Percentiles rank a stretch among this genome's conserved stretches.
Conservation (phyloP, 2,888 invertebrate genomes). For the Cosmorhoe ocellata region DNA sequence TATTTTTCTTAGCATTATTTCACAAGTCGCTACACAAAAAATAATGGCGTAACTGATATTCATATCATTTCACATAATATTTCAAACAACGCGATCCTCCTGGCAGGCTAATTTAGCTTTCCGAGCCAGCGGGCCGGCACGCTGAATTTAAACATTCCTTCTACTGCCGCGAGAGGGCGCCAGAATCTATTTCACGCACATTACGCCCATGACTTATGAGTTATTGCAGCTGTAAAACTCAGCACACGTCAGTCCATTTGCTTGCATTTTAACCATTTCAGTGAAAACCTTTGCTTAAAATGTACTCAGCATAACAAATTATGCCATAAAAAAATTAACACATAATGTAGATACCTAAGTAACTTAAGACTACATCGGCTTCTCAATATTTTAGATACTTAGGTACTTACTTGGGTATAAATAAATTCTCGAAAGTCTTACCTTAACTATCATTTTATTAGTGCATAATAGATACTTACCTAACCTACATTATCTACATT, state of each 20-base stretch:
- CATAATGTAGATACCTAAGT: too few species aligned
- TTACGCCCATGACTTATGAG: slow-evolving; percentile 70
- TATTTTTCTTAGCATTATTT: slow-evolving; percentile 7
- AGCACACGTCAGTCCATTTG: slow-evolving; percentile 72
- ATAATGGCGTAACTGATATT: slow-evolving; percentile 38
- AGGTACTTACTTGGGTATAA: too few species aligned
- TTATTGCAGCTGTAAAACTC: slow-evolving; percentile 75
- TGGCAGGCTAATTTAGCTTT: slow-evolving; percentile 68
- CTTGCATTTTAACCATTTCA: slow-evolving; percentile 48
- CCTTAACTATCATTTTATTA: too few species aligned
- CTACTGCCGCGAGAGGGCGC: slow-evolving; percentile 59
- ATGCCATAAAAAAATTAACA: too few species aligned
- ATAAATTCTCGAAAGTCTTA: too few species aligned
- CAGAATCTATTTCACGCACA: slow-evolving; percentile 76
- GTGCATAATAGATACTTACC: too few species aligned
- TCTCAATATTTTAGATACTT: too few species aligned
- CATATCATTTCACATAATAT: slow-evolving; percentile 59
- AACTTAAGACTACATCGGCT: too few species aligned
- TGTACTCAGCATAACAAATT: too few species aligned
- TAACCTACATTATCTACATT: too few species aligned
- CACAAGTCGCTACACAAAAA: slow-evolving; percentile 11
- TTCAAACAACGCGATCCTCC: slow-evolving; percentile 59
- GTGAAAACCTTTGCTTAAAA: slow-evolving; percentile 20
- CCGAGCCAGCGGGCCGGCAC: slow-evolving; percentile 54
- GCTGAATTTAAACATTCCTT: slow-evolving; percentile 65